Evolutionary conservation across 2,888 invertebrate genomes (phyloP).

Genomic region (Cryptus armator): DNA sequence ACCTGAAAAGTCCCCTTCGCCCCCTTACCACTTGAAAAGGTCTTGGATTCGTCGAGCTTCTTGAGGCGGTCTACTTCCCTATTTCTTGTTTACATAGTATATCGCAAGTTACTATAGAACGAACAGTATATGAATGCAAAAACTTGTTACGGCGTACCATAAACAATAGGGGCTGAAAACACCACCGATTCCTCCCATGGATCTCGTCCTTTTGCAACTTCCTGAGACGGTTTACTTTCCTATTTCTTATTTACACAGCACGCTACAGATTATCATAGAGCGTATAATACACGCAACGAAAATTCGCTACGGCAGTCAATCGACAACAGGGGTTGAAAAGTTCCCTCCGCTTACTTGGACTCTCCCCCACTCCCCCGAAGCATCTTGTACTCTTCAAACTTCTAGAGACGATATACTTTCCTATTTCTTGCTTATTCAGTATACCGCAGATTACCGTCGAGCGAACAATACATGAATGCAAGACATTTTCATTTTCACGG

Average conservation of each 20-base stretch:
- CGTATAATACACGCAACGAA: not conserved
- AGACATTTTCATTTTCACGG: not conserved
- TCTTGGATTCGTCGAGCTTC: too few relatives aligned
- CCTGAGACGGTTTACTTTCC: constrained; percentile 67
- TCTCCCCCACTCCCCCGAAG: not conserved
- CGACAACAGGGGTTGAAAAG: not conserved
- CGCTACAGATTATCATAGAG: not conserved
- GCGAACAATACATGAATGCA: not conserved
- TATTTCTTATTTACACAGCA: constrained; percentile 69
- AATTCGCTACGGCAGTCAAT: constrained; percentile 9
- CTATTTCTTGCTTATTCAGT: constrained; percentile 72
- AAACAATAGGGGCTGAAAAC: not conserved
- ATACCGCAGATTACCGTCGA: not conserved
- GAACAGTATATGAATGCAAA: not conserved
- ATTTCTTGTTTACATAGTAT: constrained; percentile 21
- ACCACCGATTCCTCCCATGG: not conserved
- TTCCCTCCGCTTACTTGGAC: not conserved
- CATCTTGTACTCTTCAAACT: not conserved
- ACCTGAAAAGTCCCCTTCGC: not conserved
- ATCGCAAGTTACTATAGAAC: not conserved
- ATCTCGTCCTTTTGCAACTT: constrained; percentile 20
- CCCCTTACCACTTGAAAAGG: constrained; percentile 35
- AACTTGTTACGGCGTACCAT: too few relatives aligned
- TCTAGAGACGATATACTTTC: constrained; percentile 66
- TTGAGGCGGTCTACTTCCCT: constrained; percentile 59